These are phyloP conservation scores for Pomacea canaliculata DNA, from an alignment of 2,888 invertebrate genomes.

Conservation along the genomic window DNA sequence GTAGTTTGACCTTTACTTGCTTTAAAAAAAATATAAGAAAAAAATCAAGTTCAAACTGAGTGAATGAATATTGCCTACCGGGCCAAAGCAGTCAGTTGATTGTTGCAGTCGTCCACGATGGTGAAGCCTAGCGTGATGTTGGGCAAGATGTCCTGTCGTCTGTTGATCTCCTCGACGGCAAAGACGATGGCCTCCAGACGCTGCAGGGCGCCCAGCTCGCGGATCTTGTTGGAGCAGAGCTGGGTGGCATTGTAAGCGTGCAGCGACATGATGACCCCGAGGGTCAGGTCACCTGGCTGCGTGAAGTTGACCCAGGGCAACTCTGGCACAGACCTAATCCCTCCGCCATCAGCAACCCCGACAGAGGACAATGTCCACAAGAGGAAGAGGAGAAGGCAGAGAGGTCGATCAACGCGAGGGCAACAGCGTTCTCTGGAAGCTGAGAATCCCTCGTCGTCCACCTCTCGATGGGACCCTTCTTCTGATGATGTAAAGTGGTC, in stretches of 20 bases:
- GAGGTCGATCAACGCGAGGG: too few species aligned
- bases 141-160: constrained; percentile 38
- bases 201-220: constrained; percentile 39
- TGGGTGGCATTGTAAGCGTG: not conserved
- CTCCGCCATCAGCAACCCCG: not conserved
- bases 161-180: constrained; percentile 50
- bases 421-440: too few species aligned
- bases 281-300: constrained; percentile 1
- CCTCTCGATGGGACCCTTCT: too few species aligned
- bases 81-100: constrained; percentile 25
- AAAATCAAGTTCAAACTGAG: too few species aligned
- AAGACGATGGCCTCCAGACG: constrained; percentile 50
- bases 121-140: constrained; percentile 47
- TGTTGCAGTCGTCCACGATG: constrained; percentile 55
- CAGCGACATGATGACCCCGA: not conserved
- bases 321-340: not conserved
- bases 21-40: too few species aligned
- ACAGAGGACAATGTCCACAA: not conserved
- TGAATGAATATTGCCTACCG: not conserved
- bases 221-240: not conserved
- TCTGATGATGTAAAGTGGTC: too few species aligned
- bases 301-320: constrained; percentile 1
- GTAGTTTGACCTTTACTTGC: too few species aligned
- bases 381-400: too few species aligned
- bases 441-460: too few species aligned